phyloP scores from a whole-genome alignment of 2,113 vertebrate genomes.

The Pan paniscus region DNA sequence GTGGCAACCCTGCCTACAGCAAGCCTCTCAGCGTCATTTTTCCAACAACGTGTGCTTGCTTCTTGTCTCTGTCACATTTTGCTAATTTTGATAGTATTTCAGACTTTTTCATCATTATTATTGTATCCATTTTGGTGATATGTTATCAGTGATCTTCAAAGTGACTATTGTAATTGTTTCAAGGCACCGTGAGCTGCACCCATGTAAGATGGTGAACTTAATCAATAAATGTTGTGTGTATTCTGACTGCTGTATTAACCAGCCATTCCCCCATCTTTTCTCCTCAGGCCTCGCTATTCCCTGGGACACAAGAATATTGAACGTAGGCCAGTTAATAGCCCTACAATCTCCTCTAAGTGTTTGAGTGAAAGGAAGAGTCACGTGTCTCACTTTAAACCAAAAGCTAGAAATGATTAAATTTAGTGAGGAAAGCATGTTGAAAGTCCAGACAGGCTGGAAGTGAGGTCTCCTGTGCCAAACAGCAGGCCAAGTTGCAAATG shows the following conservation, averaged over 20 bases:
- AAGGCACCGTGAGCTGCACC: not conserved
- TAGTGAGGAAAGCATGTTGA: not conserved
- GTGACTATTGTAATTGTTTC: not conserved
- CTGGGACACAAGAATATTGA: not conserved
- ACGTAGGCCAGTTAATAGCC: not conserved
- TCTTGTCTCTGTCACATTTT: not conserved
- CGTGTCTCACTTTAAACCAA: not conserved
- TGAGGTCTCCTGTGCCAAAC: not conserved
- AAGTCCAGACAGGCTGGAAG: not conserved
- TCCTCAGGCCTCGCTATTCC: not conserved
- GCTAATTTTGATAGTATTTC: not conserved
- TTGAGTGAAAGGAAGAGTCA: not conserved
- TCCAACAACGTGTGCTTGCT: not conserved
- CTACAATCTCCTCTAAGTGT: not conserved
- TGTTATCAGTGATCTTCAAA: not conserved
- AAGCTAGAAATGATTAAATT: not conserved
- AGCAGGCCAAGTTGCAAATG: not conserved
- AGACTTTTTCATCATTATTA: not conserved
- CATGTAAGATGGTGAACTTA: not conserved
- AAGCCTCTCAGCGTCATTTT: not conserved
- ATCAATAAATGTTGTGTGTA: not conserved
- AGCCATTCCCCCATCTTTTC: not conserved
- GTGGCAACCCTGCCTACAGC: not conserved
- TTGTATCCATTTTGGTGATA: not conserved
- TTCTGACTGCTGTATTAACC: not conserved